Evolutionary conservation across 1,140 invertebrate species (phyloP), one percentile per base, ranked within the genome.

Genomic region (Leptoteleia sp.): DNA sequence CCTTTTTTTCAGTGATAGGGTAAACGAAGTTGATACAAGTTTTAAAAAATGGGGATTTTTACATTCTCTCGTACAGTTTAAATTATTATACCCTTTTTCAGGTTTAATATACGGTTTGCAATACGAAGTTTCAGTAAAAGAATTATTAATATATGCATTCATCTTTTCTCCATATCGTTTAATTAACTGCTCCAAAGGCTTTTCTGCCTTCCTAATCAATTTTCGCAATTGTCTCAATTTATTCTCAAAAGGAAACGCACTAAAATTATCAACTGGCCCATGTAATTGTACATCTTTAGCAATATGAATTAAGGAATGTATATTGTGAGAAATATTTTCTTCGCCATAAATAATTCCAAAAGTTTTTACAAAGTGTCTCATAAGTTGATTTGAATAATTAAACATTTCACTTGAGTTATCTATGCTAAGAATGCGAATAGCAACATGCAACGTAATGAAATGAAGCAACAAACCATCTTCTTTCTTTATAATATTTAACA

Each of bases 401-500:
- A 81, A 5, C 9, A 19, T 35, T 17, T n/a, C n/a, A n/a, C n/a
- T n/a, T n/a, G n/a, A n/a, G 5, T 1, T 15, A 12, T 42, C 8
- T 15, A 38, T 3, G 4, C 52, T 42, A 16, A 57, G 29, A n/a
- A 72, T 37, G 16, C 52, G 38, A 15, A 68, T 61, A 7, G 59
- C 75, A n/a, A 81, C 13, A 43, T 81, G 76, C 4, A 81, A 25
- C 15, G 35, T 29, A 7, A 82, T 1, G 37, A 81, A 81, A 38
- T 81, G 7, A 45, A 72, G 76, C n/a, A 62, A n/a, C 1, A 1
- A 1, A 45, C 25, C 19, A 25, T 22, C 15, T 37, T 31, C 27
- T 42, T 59, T 40, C 27, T 38, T 50, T 22, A 87, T 81, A 12
- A 68, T 55, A 47, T 87, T 86, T 27, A 85, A 40, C 8, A 86